phyloP scores from a whole-genome alignment of 2,113 vertebrate species.

The Eulacestoma nigropectus region DNA sequence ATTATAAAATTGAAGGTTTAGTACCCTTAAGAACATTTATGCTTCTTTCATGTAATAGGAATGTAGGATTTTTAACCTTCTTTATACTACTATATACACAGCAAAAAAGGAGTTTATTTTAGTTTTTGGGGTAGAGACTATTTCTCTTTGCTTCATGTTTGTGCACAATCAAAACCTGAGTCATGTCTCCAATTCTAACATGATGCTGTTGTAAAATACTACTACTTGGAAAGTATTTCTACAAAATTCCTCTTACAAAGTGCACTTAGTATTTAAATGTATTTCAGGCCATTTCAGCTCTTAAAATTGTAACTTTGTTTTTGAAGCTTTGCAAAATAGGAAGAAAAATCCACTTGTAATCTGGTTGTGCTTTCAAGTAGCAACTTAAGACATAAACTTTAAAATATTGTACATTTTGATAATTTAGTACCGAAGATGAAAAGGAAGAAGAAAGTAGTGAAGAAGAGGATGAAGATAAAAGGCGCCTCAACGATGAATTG shows the following conservation, averaged over 20 bases:
- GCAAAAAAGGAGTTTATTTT: neutral
- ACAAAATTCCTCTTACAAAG: neutral
- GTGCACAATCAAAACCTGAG: neutral
- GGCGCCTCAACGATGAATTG: constrained; percentile 85
- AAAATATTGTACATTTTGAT: neutral
- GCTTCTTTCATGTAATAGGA: neutral
- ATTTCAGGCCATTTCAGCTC: neutral
- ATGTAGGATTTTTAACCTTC: neutral
- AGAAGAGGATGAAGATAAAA: constrained; percentile 89
- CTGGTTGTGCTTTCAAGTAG: neutral
- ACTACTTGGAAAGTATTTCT: neutral
- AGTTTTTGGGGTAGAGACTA: neutral
- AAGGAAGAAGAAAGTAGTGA: constrained; percentile 92
- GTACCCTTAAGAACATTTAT: neutral
- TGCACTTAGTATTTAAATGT: neutral
- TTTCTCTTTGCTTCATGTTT: neutral
- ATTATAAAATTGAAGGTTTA: neutral
- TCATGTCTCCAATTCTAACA: neutral
- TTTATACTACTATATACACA: neutral
- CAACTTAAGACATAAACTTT: neutral
- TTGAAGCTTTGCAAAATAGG: neutral
- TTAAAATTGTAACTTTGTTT: neutral
- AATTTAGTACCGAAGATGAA: constrained; percentile 88
- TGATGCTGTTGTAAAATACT: neutral
- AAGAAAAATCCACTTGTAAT: neutral